Percentiles rank a stretch among this genome's conserved stretches.
phyloP scores from a whole-genome alignment of 2,888 invertebrate genomes.

The Ectemnius lituratus region DNA sequence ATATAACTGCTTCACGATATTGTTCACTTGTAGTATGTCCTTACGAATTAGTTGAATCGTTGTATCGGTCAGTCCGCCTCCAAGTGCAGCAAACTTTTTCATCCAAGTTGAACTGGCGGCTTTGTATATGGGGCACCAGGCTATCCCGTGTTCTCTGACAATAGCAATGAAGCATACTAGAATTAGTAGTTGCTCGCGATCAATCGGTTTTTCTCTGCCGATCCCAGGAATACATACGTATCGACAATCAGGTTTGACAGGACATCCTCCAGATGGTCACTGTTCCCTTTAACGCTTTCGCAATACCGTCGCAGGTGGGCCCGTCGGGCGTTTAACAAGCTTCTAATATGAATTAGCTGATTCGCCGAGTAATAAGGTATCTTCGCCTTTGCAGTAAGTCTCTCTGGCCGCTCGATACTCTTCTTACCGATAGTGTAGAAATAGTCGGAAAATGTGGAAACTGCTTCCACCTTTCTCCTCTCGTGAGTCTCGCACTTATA shows the following conservation, averaged over 20 bases:
- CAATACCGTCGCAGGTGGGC: conserved; percentile 51
- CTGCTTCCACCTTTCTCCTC: too few relatives aligned
- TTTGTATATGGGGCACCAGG: conserved; percentile 75
- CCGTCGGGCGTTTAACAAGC: conserved; percentile 48
- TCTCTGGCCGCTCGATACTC: too few relatives aligned
- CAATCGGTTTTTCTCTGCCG: background rate
- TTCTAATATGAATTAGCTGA: conserved; percentile 40
- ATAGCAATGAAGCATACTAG: too few relatives aligned
- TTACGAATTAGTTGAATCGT: conserved; percentile 54
- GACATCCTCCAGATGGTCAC: conserved; percentile 38
- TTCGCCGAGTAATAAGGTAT: conserved; percentile 17
- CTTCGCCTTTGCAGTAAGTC: too few relatives aligned
- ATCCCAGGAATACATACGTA: conserved; percentile 53
- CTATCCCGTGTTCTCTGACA: conserved; percentile 63
- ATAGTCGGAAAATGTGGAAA: too few relatives aligned
- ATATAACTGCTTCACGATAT: conserved; percentile 67
- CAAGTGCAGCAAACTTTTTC: conserved; percentile 70
- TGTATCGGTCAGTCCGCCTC: conserved; percentile 57
- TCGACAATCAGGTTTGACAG: conserved; percentile 67
- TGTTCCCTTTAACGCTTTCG: conserved; percentile 28
- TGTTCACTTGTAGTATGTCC: conserved; percentile 64
- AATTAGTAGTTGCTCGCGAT: background rate
- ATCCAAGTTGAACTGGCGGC: conserved; percentile 73
- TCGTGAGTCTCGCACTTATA: too few relatives aligned
- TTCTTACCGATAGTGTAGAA: too few relatives aligned